phyloP scores from a whole-genome alignment of 1,140 invertebrate genomes.

The Drosophila leontia region DNA sequence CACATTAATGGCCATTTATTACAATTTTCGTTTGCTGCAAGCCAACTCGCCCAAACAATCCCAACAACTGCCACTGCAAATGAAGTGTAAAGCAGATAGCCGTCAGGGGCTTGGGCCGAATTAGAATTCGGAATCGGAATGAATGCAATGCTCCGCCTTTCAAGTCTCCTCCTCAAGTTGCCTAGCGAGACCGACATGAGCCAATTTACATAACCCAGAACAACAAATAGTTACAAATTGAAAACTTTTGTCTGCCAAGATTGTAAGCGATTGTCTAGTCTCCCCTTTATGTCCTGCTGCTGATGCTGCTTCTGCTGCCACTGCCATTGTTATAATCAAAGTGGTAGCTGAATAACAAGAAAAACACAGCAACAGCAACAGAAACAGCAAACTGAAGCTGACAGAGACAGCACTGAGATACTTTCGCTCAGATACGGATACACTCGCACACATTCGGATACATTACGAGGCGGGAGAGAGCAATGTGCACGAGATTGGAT shows the following conservation, averaged over 20 bases:
- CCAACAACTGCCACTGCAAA: constrained; percentile 62
- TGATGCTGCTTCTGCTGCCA: not conserved
- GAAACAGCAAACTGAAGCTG: constrained; percentile 66
- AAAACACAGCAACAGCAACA: constrained; percentile 23
- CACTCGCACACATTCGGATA: constrained; percentile 17
- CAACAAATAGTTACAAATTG: constrained; percentile 83
- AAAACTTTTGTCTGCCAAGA: constrained; percentile 80
- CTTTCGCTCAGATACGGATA: constrained; percentile 36
- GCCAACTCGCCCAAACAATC: constrained; percentile 39
- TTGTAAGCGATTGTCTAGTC: constrained; percentile 77
- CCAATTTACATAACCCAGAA: constrained; percentile 82
- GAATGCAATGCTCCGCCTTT: constrained; percentile 52
- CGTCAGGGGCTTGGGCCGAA: constrained; percentile 12
- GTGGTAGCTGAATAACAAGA: constrained; percentile 74
- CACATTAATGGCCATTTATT: constrained; percentile 73
- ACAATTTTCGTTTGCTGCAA: constrained; percentile 54
- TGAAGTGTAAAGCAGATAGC: constrained; percentile 75
- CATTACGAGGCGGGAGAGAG: constrained; percentile 32
- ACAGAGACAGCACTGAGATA: constrained; percentile 37
- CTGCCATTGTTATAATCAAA: constrained; percentile 81
- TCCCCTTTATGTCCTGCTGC: constrained; percentile 1
- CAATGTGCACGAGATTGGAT: constrained; percentile 52
- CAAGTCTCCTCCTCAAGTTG: constrained; percentile 48
- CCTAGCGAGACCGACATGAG: constrained; percentile 49
- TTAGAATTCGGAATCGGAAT: constrained; percentile 27